Percentiles rank a stretch among this genome's conserved stretches.
phyloP scores from a whole-genome alignment of 1,140 invertebrate genomes.

The Brachystomella parvula region DNA sequence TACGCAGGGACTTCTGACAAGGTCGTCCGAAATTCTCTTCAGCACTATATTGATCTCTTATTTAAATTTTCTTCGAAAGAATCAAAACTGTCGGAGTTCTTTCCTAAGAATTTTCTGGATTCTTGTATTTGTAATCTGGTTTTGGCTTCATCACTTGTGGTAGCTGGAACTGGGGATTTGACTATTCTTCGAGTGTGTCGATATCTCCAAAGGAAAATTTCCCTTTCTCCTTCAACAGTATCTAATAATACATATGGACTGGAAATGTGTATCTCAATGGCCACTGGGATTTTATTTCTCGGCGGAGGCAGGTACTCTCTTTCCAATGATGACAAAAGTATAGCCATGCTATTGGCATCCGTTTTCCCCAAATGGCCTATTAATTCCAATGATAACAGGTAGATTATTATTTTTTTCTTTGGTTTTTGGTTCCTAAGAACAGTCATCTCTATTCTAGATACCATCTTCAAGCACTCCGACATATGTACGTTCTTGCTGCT shows the following conservation, averaged over 20 bases:
- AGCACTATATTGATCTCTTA: slow-evolving; percentile 52
- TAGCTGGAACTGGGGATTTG: slow-evolving; percentile 87
- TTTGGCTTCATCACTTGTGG: slow-evolving; percentile 53
- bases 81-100: slow-evolving; percentile 31
- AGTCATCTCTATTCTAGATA: slow-evolving; percentile 58
- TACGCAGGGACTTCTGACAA: slow-evolving; percentile 85
- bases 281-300: slow-evolving; percentile 82
- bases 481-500: slow-evolving; percentile 87
- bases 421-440: no score
- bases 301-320: slow-evolving; percentile 86
- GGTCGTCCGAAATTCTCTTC: slow-evolving; percentile 66
- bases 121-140: slow-evolving; percentile 30
- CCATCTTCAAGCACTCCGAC: slow-evolving; percentile 88
- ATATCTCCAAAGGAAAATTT: slow-evolving; percentile 61
- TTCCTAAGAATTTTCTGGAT: slow-evolving; percentile 35
- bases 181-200: slow-evolving; percentile 76
- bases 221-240: slow-evolving; percentile 41
- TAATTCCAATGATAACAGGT: slow-evolving; percentile 91
- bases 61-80: slow-evolving; percentile 20
- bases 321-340: slow-evolving; percentile 68
- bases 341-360: slow-evolving; percentile 81
- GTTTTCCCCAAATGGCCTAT: slow-evolving; percentile 96
- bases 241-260: slow-evolving; percentile 41
- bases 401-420: slow-evolving; percentile 23
- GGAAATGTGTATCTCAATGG: slow-evolving; percentile 51